Base-by-base conservation (phyloP, 2,888 invertebrate genomes). In the Auanema sp. region DNA sequence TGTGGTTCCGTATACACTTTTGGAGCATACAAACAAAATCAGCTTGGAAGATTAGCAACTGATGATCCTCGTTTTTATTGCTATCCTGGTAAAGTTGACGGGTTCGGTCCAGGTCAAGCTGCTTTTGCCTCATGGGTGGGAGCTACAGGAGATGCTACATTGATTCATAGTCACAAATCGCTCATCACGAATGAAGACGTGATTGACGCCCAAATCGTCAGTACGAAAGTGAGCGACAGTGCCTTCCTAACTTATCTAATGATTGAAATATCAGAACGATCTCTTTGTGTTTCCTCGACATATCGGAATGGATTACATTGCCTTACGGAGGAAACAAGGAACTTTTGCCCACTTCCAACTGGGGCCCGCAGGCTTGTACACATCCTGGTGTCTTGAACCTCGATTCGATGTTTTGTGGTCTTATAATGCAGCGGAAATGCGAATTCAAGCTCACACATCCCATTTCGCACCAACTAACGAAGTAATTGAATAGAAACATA, bases 81-180 rank as follows among this genome's bases (percentile, higher is more conserved):
- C 25, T 88, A 89, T 60, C 92, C 93, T 0, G 90, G 89, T 5
- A 86, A 89, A 1, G 89, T 94, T 40, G 90, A 91, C 0, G 90
- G 90, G 57, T 88, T 92, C 51, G 96, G 96, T 0, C 90, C 92
- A 0, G 89, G 90, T 63, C 90, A 90, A 86, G 91, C 93, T 0
- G 89, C 92, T 74, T 89, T 91, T 78, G 96, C 79, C 33, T 92
- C 92, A 0, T 94, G 93, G 93, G 89, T 96, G 16, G 91, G 92
- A 0, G 94, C 95, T 4, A 91, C 92, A n/a, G 94, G 93, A 0
- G 96, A 97, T 86, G 92, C 93, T 85, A 97, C 96, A 1, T 93
- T 92, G 83, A 88, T 83, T 33, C 81, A 83, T 53, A 72, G 66
- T 8, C 76, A 80, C 49, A 70, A 69, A 8, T 71, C 72, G 16